These are phyloP conservation scores for Cladorhizidae sp. DNA, from an alignment of 37 sponge, comb jelly and placozoan genomes.

Conservation along the genomic window DNA sequence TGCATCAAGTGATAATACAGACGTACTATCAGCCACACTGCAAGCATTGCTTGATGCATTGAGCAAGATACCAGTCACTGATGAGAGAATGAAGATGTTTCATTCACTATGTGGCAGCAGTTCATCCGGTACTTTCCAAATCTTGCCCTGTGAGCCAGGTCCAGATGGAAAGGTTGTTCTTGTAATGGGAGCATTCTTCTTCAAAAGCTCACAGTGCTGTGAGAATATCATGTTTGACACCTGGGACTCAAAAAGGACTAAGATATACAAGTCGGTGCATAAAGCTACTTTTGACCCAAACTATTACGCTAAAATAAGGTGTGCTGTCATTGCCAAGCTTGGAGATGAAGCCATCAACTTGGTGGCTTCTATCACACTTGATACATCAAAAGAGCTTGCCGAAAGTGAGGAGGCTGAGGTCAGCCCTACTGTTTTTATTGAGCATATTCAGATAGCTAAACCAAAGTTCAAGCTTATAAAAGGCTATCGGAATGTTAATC, in stretches of 20 bases:
- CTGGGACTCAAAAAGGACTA: background rate
- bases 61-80: background rate
- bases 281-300: background rate
- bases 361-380: background rate
- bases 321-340: background rate
- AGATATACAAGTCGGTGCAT: background rate
- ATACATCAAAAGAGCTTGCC: no score
- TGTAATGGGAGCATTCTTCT: slow-evolving; percentile 9
- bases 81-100: background rate
- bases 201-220: background rate
- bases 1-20: no score
- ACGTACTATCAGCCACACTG: background rate
- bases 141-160: background rate
- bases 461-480: background rate
- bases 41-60: background rate
- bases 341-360: background rate
- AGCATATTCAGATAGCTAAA: background rate
- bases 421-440: background rate
- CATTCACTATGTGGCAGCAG: background rate
- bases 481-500: background rate
- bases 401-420: no score
- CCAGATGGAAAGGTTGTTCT: background rate
- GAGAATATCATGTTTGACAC: background rate
- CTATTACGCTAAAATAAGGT: background rate
- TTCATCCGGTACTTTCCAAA: background rate